phyloP scores from a whole-genome alignment of 2,888 invertebrate genomes.

The Matsumyia berberina region DNA sequence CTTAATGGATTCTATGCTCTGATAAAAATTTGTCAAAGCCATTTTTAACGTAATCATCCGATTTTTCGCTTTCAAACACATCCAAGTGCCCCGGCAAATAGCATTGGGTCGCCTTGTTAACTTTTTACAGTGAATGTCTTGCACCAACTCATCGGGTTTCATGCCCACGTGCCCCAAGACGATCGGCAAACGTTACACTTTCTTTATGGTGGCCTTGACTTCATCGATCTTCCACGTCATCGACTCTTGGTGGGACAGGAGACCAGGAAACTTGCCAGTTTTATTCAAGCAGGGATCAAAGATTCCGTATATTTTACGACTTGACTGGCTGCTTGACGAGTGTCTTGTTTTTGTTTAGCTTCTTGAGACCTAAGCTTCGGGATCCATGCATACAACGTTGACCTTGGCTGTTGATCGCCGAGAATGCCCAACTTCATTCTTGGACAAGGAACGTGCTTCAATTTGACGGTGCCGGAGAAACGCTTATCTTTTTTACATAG shows the following conservation, averaged over 20 bases:
- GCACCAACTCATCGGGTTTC: constrained; percentile 97
- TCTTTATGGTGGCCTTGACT: constrained; percentile 99
- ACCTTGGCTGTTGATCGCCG: constrained; percentile 98
- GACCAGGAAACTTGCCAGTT: constrained; percentile 99
- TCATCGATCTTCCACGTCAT: constrained; percentile 98
- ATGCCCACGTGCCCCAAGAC: constrained; percentile 99
- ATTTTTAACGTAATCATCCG: too few relatives aligned
- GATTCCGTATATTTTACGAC: constrained; percentile 98
- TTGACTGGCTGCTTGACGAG: constrained; percentile 99
- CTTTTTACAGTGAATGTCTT: constrained; percentile 98
- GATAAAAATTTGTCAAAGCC: too few relatives aligned
- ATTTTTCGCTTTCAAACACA: too few relatives aligned
- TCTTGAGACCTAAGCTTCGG: constrained; percentile 99
- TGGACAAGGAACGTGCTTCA: constrained; percentile 98
- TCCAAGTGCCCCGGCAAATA: too few relatives aligned
- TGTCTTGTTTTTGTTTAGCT: constrained; percentile 99
- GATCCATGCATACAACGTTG: constrained; percentile 97
- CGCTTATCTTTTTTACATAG: constrained; percentile 99
- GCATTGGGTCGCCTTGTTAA: too few relatives aligned
- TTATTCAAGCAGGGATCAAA: constrained; percentile 99
- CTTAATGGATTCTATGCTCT: too few relatives aligned
- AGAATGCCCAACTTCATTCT: constrained; percentile 99
- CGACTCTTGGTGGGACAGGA: constrained; percentile 97
- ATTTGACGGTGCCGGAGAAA: constrained; percentile 99
- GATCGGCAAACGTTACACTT: constrained; percentile 98